Evolutionary conservation across 2,113 vertebrate species (phyloP).

Genomic region (Chionomys nivalis): DNA sequence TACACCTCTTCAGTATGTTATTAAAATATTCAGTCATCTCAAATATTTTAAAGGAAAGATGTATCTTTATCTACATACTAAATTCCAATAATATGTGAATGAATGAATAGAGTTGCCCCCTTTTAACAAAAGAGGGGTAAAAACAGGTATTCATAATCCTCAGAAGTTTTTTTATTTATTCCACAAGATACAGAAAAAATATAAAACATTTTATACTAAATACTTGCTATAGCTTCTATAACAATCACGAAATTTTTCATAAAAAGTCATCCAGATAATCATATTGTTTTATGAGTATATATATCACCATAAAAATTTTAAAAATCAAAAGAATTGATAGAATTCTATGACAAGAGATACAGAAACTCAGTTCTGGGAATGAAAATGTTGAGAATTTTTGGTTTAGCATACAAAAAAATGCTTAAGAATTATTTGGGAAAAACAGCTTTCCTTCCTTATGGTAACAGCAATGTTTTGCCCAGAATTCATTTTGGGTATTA

Average conservation of each 20-base stretch:
- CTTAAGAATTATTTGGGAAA: conserved; percentile 39
- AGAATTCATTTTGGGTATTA: not conserved
- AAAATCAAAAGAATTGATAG: not conserved
- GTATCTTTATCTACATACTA: not conserved
- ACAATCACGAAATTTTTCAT: not conserved
- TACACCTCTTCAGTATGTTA: conserved; percentile 74
- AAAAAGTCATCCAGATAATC: not conserved
- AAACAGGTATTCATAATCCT: not conserved
- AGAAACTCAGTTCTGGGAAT: not conserved
- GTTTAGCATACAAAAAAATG: not conserved
- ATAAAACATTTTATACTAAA: not conserved
- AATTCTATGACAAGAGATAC: conserved; percentile 5
- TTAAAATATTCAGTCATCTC: not conserved
- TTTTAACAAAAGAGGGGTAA: not conserved
- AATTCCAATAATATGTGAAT: not conserved
- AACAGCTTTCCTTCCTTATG: not conserved
- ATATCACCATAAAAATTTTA: not conserved
- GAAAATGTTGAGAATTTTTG: not conserved
- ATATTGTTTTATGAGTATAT: not conserved
- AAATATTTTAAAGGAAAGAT: conserved; percentile 14
- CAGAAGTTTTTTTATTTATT: not conserved
- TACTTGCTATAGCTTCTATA: not conserved
- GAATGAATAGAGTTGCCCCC: not conserved
- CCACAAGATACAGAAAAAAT: conserved; percentile 28
- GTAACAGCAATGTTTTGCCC: conserved; percentile 32